Percentiles rank a stretch among this genome's conserved stretches.
phyloP scores from a whole-genome alignment of 2,113 vertebrate species.

The Pionites leucogaster region DNA sequence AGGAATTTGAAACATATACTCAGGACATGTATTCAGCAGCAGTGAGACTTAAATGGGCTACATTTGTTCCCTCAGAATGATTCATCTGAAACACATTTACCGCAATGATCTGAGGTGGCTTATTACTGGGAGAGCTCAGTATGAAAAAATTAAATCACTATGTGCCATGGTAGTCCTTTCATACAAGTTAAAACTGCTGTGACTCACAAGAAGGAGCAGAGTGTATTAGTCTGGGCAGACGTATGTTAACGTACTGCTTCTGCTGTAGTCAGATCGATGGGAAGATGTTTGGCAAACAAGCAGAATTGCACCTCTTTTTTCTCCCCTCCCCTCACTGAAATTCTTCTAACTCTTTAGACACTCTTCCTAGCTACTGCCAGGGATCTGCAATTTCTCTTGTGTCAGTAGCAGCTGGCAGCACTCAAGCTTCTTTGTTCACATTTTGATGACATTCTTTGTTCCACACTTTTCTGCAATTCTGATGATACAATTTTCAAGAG shows the following conservation, averaged over 20 bases:
- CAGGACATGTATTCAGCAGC: neutral
- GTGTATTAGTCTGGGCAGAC: neutral
- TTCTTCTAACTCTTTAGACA: neutral
- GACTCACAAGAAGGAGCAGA: neutral
- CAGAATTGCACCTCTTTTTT: neutral
- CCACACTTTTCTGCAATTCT: neutral
- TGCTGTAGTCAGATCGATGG: rapidly evolving
- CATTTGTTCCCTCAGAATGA: neutral
- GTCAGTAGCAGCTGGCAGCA: neutral
- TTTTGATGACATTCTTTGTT: neutral
- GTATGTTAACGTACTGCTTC: neutral
- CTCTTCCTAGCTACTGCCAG: neutral
- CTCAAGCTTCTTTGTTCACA: neutral
- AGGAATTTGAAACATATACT: neutral
- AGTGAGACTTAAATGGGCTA: neutral
- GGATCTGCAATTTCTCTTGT: neutral
- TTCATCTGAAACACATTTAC: constrained; percentile 22
- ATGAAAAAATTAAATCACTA: constrained; percentile 1
- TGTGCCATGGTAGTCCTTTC: neutral
- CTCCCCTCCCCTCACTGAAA: neutral
- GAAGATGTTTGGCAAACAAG: neutral
- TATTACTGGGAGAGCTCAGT: constrained; percentile 2
- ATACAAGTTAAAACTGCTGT: neutral
- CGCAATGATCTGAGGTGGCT: neutral
- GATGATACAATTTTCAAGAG: neutral